Conservation (phyloP, 2,888 invertebrate species). For the Epinotia bilunana region DNA sequence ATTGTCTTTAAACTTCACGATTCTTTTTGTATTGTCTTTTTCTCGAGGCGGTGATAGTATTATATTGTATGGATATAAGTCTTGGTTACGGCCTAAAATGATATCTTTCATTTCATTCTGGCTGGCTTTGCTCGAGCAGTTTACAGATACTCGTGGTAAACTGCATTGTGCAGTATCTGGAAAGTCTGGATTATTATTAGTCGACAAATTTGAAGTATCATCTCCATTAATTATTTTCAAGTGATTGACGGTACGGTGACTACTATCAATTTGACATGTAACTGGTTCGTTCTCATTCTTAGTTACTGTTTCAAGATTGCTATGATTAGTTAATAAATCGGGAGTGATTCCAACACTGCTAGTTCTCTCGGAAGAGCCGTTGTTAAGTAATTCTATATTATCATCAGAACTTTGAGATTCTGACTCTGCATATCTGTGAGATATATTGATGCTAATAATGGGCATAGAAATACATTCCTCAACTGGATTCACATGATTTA, state of each 20-base stretch:
- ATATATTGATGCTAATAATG: conserved; percentile 85
- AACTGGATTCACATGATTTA: conserved; percentile 50
- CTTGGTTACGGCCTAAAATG: conserved; percentile 72
- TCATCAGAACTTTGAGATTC: conserved; percentile 81
- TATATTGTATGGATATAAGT: conserved; percentile 77
- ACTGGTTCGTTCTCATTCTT: conserved; percentile 47
- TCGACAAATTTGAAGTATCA: conserved; percentile 47
- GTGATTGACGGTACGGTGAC: conserved; percentile 1
- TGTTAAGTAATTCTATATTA: conserved; percentile 62
- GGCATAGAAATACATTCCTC: conserved; percentile 71
- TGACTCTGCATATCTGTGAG: conserved; percentile 79
- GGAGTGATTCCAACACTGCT: conserved; percentile 73
- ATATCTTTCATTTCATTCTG: conserved; percentile 69
- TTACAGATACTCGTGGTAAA: conserved; percentile 66
- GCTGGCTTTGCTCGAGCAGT: conserved; percentile 52
- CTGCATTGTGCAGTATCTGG: conserved; percentile 65
- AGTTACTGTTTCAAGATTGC: conserved; percentile 65
- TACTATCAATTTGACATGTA: conserved; percentile 9
- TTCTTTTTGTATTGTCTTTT: conserved; percentile 62
- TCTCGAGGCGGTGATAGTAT: conserved; percentile 71
- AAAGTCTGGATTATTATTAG: conserved; percentile 61
- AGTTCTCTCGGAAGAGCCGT: conserved; percentile 41
- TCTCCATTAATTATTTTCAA: conserved; percentile 39
- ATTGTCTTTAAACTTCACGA: conserved; percentile 67
- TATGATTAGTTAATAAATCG: conserved; percentile 85